phyloP scores from a whole-genome alignment of 2,797 vertebrate genomes.

The Sebastes diaconus region DNA sequence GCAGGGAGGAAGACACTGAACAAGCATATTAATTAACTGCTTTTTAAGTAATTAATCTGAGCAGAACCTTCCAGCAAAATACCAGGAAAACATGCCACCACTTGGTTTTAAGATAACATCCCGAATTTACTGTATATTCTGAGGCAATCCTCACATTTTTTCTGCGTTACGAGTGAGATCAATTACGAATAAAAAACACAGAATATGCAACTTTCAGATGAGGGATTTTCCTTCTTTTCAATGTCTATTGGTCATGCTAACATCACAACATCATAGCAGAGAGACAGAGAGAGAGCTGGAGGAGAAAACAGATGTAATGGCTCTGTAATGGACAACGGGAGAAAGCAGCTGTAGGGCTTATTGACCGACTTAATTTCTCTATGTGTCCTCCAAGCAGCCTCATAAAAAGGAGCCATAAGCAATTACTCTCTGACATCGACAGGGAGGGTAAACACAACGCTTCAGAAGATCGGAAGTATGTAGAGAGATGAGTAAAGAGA shows the following conservation, averaged over 20 bases:
- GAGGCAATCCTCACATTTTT: neutral
- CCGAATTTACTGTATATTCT: neutral
- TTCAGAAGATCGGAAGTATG: neutral
- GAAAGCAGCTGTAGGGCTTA: constrained; percentile 3
- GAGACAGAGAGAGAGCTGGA: neutral
- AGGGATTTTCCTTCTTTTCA: neutral
- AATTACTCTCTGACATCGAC: constrained; percentile 1
- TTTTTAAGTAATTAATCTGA: constrained; percentile 48
- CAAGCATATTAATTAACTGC: constrained; percentile 47
- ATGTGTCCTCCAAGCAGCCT: constrained; percentile 21
- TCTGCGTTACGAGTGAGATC: neutral
- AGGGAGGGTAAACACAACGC: constrained; percentile 2
- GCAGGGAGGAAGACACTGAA: constrained; percentile 17
- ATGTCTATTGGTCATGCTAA: neutral
- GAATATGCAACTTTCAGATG: neutral
- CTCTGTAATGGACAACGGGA: constrained; percentile 24
- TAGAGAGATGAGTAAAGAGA: neutral
- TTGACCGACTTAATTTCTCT: constrained; percentile 35
- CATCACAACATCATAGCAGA: neutral
- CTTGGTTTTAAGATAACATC: neutral
- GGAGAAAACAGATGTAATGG: constrained; percentile 4
- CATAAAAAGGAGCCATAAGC: constrained; percentile 33
- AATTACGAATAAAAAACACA: neutral
- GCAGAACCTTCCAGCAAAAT: constrained; percentile 24
- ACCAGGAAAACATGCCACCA: constrained; percentile 1